Base-by-base conservation (phyloP, 2,113 vertebrate species). In the Saguinus imperator region DNA sequence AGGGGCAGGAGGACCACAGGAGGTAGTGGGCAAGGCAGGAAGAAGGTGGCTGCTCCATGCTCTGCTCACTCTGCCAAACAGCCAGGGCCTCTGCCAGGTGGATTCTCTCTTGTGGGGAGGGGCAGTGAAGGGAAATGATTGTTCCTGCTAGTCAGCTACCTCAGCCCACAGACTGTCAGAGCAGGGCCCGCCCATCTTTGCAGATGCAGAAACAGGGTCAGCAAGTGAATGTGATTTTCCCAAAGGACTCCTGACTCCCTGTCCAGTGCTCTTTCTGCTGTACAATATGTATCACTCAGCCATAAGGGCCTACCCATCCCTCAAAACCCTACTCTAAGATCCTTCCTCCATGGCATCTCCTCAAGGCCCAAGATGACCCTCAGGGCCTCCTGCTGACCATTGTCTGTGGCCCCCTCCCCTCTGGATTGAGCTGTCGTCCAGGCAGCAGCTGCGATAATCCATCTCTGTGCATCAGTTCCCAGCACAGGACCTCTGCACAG, bases 1-100 rank as follows among this genome's bases (percentile, higher is more conserved):
- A 50, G 11, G 32, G 48, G 0, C 4, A 0, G 0, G 12, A 23
- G 43, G 17, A 43, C 10, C 37, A 43, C 25, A 29, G 73, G 35
- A 21, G 4, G 64, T 11, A 66, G 64, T 12, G 23, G 18, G 6
- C 40, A 27, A 40, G 40, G 12, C 50, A 2, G 52, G 73, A 35
- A 1, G 64, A 21, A 0, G 16, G 45, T 0, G 11, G 35, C 48
- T 79, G 66, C 77, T 43, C 13, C 37, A 8, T 6, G 58, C 32
- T 32, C 20, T n/a, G 35, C 21, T 18, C 27, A 2, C 32, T 0
- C 58, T 10, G 18, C 29, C 66, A 20, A 25, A 20, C 21, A 80
- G 73, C 52, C 11, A 12, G 12, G 76, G 72, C 40, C 55, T 70
- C 25, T 17, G 57, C 0, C 9, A 75, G 73, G 79, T 9, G 37